Evolutionary conservation across 2,113 vertebrate species (phyloP), one percentile per base, ranked within the genome.

Genomic region (Canis aureus): DNA sequence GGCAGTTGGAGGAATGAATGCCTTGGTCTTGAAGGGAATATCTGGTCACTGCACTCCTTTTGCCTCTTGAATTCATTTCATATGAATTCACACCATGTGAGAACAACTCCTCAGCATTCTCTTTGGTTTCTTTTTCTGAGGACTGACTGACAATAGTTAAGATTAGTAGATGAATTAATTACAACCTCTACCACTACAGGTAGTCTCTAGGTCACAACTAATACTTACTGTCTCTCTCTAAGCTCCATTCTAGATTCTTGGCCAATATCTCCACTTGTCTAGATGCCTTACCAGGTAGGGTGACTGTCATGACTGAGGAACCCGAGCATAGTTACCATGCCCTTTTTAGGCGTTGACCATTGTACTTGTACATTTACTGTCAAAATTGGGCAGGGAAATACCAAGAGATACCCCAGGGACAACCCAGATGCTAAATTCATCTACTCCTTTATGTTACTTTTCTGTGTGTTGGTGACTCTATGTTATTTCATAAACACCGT

Each of bases 171-270:
- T 3, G n/a, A 83, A 53, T 83, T 91, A 74, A 78, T 51, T 29
- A 78, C 23, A 89, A 20, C 20, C 15, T 69, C 20, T 89, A 55
- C 29, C 51, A 80, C 71, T 92, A 38, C 29, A 82, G 16, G 49
- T 95, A 20, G 32, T 74, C 55, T 73, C n/a, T 43, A 43, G 82
- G 78, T 89, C 23, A 90, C 66, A 67, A 23, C 8, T 71, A 43
- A 88, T 67, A n/a, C 15, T 86, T 29, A 91, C 0, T 86, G 23
- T 93, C 38, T 91, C 60, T 19, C 27, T 74, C 15, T 32, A 76
- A 27, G 88, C 27, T 91, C 32, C 6, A 32, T 78, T 95, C 35
- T 93, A 43, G 55, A 95, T 96, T 95, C 55, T 94, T 94, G 35
- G 19, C 62, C 51, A 93, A 76, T 88, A 60, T 96, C 62, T 96